Evolutionary conservation across 1,140 invertebrate species (phyloP).

Genomic region (Adoxophyes honmai): DNA sequence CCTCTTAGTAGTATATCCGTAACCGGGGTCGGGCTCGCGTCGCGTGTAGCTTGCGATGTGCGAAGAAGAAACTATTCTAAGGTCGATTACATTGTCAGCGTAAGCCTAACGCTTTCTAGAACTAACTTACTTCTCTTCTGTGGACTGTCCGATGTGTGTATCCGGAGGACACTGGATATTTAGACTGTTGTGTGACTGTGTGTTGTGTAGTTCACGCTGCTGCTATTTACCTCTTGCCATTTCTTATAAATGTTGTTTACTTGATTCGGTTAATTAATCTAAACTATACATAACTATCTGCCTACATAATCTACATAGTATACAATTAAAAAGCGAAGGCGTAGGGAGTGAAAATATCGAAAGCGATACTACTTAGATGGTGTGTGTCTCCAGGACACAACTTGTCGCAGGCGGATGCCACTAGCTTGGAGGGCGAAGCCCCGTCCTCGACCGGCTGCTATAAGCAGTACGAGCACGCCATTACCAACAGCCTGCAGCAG

Average conservation of each 20-base stretch:
- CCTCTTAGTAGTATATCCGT: slow-evolving; percentile 61
- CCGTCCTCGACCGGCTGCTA: slow-evolving; percentile 89
- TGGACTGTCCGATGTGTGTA: slow-evolving; percentile 69
- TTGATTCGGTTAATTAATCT: slow-evolving; percentile 27
- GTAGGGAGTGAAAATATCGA: slow-evolving; percentile 34
- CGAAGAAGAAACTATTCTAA: slow-evolving; percentile 73
- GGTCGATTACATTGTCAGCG: slow-evolving; percentile 73
- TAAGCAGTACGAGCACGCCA: slow-evolving; percentile 89
- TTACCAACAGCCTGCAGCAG: slow-evolving; percentile 80
- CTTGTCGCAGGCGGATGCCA: slow-evolving; percentile 91
- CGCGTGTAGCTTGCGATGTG: slow-evolving; percentile 74
- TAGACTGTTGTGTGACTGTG: slow-evolving; percentile 70
- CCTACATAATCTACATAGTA: slow-evolving; percentile 1
- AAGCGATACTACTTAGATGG: slow-evolving; percentile 65
- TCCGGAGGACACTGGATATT: slow-evolving; percentile 72
- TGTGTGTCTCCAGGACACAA: slow-evolving; percentile 88
- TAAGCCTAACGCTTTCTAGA: slow-evolving; percentile 74
- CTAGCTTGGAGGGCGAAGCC: slow-evolving; percentile 89
- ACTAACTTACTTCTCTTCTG: slow-evolving; percentile 59
- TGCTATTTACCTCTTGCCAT: slow-evolving; percentile 42
- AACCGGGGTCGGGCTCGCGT: slow-evolving; percentile 63
- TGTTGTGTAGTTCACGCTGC: slow-evolving; percentile 70
- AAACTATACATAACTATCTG: slow-evolving; percentile 13
- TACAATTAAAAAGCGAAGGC: slow-evolving; percentile 36
- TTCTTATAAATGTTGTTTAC: slow-evolving; percentile 50